These are phyloP conservation scores for Ibycter americanus DNA, from an alignment of 2,797 vertebrate species.

Conservation along the genomic window DNA sequence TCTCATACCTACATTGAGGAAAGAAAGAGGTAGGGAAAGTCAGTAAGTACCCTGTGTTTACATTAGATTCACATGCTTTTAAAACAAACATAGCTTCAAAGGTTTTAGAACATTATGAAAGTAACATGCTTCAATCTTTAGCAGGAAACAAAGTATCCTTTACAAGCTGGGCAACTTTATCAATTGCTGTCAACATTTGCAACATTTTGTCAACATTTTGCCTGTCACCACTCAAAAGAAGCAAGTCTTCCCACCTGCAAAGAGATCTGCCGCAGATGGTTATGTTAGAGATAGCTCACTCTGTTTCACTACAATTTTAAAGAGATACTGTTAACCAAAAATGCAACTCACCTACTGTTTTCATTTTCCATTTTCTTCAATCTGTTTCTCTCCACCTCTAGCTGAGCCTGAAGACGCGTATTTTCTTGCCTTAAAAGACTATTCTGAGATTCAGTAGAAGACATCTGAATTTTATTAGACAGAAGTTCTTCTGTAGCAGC, in stretches of 20 bases:
- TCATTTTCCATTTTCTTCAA: slow-evolving; percentile 91
- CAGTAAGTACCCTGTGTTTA: background rate
- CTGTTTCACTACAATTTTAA: background rate
- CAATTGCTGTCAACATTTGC: background rate
- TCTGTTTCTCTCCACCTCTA: slow-evolving; percentile 88
- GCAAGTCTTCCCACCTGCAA: background rate
- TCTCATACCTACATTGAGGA: slow-evolving; percentile 80
- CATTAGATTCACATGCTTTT: background rate
- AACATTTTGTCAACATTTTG: background rate
- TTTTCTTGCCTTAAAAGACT: slow-evolving; percentile 92
- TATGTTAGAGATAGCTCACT: background rate
- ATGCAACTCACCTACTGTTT: slow-evolving; percentile 83
- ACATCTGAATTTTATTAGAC: slow-evolving; percentile 86
- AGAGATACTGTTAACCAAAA: background rate
- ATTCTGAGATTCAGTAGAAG: slow-evolving; percentile 91
- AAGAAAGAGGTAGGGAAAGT: background rate
- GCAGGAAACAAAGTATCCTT: background rate
- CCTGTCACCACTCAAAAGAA: background rate
- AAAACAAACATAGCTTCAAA: background rate
- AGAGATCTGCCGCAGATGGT: background rate
- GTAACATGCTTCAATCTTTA: background rate
- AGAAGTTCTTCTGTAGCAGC: slow-evolving; percentile 90
- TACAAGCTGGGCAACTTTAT: background rate
- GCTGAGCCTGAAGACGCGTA: slow-evolving; percentile 84
- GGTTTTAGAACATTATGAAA: background rate